Evolutionary conservation across 2,113 vertebrate genomes (phyloP).

Genomic region (Rattus norvegicus): DNA sequence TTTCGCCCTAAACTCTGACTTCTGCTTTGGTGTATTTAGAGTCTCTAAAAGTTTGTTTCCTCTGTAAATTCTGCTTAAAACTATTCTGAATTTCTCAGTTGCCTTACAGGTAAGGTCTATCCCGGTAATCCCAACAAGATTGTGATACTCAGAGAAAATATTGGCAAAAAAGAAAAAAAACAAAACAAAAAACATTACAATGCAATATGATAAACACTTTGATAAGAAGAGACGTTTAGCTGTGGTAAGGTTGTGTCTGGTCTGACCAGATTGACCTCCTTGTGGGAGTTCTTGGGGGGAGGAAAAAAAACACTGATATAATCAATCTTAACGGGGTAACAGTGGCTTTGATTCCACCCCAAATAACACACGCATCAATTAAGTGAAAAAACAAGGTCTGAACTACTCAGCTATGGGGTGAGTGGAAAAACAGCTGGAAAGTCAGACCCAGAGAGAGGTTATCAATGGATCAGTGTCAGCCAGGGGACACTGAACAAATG

Average conservation of each 20-base stretch:
- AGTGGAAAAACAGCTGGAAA: slow-evolving; percentile 69
- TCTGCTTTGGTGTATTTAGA: background rate
- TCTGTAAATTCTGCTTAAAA: background rate
- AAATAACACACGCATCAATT: slow-evolving; percentile 62
- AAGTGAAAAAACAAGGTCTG: slow-evolving; percentile 69
- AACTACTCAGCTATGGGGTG: slow-evolving; percentile 27
- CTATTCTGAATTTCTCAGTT: slow-evolving; percentile 15
- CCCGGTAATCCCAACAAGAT: background rate
- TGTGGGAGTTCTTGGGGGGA: slow-evolving; percentile 42
- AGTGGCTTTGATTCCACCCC: slow-evolving; percentile 67
- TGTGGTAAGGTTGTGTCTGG: background rate
- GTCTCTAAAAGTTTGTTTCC: background rate
- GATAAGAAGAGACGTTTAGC: background rate
- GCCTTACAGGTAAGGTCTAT: background rate
- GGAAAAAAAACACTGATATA: slow-evolving; percentile 29
- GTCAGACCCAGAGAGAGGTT: slow-evolving; percentile 66
- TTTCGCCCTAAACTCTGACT: background rate
- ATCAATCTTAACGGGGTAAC: slow-evolving; percentile 70
- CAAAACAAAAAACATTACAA: background rate
- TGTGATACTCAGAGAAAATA: background rate
- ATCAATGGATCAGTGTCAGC: slow-evolving; percentile 75
- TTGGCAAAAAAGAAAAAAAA: background rate
- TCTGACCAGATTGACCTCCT: background rate
- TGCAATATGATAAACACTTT: slow-evolving; percentile 12
- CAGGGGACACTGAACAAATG: slow-evolving; percentile 60